These are phyloP conservation scores for Euproctis similis DNA, from an alignment of 2,888 invertebrate genomes.

Conservation along the genomic window DNA sequence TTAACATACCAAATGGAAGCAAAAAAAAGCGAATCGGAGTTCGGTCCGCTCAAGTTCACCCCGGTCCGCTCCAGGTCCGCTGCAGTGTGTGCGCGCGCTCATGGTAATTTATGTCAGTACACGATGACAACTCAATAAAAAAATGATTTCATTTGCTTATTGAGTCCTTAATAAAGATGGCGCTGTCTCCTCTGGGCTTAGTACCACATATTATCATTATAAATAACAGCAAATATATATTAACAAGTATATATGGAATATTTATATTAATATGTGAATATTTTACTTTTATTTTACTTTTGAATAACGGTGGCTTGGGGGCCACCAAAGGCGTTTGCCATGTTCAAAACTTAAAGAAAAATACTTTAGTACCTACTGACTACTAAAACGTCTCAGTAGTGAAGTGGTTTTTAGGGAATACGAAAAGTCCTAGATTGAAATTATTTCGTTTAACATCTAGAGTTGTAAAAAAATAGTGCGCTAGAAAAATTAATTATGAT, in stretches of 20 bases:
- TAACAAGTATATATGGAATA: conserved; percentile 33
- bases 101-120: conserved; percentile 67
- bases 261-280: conserved; percentile 36
- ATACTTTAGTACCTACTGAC: too few relatives aligned
- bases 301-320: conserved; percentile 32
- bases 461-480: too few relatives aligned
- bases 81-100: conserved; percentile 53
- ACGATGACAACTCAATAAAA: conserved; percentile 75
- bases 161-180: conserved; percentile 72
- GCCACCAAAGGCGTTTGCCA: conserved; percentile 62
- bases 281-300: conserved; percentile 23
- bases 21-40: conserved; percentile 56
- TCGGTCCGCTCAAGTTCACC: conserved; percentile 39
- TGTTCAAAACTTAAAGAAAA: too few relatives aligned
- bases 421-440: too few relatives aligned
- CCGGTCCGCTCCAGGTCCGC: too few relatives aligned
- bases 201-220: conserved; percentile 61
- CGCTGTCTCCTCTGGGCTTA: conserved; percentile 40
- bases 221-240: conserved; percentile 61
- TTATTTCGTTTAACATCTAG: too few relatives aligned
- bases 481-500: too few relatives aligned
- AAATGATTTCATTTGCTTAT: conserved; percentile 76
- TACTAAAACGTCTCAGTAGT: too few relatives aligned
- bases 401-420: too few relatives aligned
- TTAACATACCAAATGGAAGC: conserved; percentile 64